phyloP scores from a whole-genome alignment of 2,797 vertebrate species.

The Falco columbarius region DNA sequence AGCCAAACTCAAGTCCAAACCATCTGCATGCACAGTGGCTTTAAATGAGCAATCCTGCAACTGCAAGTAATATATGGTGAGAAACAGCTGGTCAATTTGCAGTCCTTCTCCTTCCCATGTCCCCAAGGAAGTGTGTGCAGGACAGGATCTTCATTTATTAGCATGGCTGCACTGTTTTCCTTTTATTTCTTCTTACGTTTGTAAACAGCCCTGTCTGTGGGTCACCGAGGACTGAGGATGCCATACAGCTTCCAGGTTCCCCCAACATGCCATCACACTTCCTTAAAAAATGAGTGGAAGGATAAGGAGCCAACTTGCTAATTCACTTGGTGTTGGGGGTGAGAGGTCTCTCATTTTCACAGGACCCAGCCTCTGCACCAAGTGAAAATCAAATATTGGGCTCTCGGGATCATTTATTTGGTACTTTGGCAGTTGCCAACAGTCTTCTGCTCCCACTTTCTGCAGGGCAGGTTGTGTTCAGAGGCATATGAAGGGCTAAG shows the following conservation, averaged over 20 bases:
- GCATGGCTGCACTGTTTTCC: neutral
- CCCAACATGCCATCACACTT: neutral
- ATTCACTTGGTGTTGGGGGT: neutral
- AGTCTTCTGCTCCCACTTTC: neutral
- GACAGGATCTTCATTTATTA: neutral
- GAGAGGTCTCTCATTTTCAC: neutral
- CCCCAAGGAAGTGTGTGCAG: neutral
- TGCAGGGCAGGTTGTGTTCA: neutral
- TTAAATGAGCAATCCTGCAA: neutral
- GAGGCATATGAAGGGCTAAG: neutral
- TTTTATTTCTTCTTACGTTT: neutral
- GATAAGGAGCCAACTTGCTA: neutral
- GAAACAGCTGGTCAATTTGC: neutral
- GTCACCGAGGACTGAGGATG: neutral
- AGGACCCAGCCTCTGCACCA: neutral
- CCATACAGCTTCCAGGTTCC: neutral
- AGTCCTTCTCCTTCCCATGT: neutral
- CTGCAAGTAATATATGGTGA: neutral
- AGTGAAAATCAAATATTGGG: neutral
- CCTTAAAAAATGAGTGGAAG: neutral
- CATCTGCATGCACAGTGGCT: neutral
- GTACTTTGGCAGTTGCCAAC: neutral
- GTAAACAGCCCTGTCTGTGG: neutral
- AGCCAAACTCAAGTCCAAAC: neutral
- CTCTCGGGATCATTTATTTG: neutral